A percentile compares a stretch with the other conserved stretches of the same genome.
Conservation (phyloP, 2,797 vertebrate species). For the Phalanger gymnotis region DNA sequence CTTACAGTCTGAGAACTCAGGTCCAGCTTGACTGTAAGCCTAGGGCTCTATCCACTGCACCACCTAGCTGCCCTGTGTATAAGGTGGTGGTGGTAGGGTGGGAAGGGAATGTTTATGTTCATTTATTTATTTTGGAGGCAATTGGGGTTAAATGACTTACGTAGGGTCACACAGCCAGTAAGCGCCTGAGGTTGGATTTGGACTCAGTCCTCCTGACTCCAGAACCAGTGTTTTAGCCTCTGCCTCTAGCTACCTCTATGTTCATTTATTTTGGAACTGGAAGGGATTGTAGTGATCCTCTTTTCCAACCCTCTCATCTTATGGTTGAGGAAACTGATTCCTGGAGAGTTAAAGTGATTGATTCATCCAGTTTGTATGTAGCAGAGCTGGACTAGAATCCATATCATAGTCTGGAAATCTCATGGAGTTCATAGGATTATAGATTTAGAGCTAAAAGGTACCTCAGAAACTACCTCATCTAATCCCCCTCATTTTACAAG, state of each 20-base stretch:
- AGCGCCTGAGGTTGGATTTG: neutral
- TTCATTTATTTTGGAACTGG: neutral
- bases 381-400: neutral
- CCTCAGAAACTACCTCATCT: neutral
- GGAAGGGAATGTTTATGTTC: neutral
- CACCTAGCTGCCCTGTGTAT: neutral
- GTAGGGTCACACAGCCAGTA: too few species aligned
- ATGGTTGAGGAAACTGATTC: neutral
- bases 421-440: neutral
- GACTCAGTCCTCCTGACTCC: neutral
- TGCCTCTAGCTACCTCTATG: neutral
- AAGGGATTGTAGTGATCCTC: neutral
- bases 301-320: neutral
- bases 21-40: neutral
- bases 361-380: neutral
- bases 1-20: neutral
- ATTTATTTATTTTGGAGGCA: neutral
- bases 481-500: neutral
- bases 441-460: neutral
- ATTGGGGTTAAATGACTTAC: neutral
- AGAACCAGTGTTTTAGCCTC: neutral
- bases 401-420: neutral
- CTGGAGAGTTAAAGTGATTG: neutral
- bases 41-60: neutral
- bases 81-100: neutral